Evolutionary conservation across 2,888 invertebrate species (phyloP), one percentile per base, ranked within the genome.

Genomic region (Resseliella maxima): DNA sequence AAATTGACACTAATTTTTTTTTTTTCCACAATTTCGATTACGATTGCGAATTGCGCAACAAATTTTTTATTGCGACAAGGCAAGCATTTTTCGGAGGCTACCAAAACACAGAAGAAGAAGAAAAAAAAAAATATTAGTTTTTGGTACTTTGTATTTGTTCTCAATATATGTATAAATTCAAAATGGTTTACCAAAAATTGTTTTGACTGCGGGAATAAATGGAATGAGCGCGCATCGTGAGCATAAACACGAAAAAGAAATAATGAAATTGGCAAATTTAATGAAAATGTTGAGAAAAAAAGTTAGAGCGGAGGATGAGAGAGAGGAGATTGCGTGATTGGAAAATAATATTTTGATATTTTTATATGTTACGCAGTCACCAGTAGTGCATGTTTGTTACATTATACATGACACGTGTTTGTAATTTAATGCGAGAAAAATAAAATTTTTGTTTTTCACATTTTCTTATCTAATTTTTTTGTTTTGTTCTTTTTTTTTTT

Each of bases 1-100:
- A 83, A 83, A 83, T 83, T 36, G 83, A 83, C 83, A 38, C 31
- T 46, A 31, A 85, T 85, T 85, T 85, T 85, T 85, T 1, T 85
- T 2, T 1, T n/a, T n/a, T n/a, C n/a, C 1, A 18, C 5, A 15
- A 15, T 46, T 38, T 3, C n/a, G 21, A n/a, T 12, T 50, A n/a
- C 31, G 27, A 45, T 50, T 46, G 1, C 50, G 6, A 50, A 38
- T 83, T 50, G 45, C 41, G 41, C 31, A 50, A n/a, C 18, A n/a
- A 41, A 54, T 24, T 24, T 24, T 59, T 24, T 24, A 41, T 41
- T 41, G 41, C 24, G 24, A 0, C 15, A 3, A 24, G 3, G 18
- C 18, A 24, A 59, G 24, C 59, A 59, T 59, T 24, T 59, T 59
- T 59, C 24, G 8, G 8, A 15, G 8, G 8, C 46, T 15, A 18